These are phyloP conservation scores for Tiliacea aurago DNA, from an alignment of 2,888 invertebrate species.

Conservation along the genomic window DNA sequence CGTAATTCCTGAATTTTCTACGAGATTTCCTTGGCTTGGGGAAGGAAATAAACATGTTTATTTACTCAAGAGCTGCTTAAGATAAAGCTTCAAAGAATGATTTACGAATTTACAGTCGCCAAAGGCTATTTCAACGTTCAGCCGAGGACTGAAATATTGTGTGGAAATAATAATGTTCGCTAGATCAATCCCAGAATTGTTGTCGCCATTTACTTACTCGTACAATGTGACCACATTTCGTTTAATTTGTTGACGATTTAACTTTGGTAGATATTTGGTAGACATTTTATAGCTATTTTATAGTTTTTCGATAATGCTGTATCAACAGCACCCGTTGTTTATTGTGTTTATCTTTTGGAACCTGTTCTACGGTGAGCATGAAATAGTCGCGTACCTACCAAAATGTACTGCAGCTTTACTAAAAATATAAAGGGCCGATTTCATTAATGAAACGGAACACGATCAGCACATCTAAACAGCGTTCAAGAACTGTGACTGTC, in stretches of 20 bases:
- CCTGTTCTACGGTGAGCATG: neutral
- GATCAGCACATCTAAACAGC: too few species aligned
- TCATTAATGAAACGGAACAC: too few species aligned
- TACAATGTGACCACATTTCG: neutral
- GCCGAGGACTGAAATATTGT: neutral
- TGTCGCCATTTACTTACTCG: neutral
- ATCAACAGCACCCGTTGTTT: neutral
- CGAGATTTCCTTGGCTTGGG: conserved; percentile 60
- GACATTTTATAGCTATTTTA: conserved; percentile 1
- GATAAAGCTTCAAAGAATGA: conserved; percentile 7
- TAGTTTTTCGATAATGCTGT: conserved; percentile 1
- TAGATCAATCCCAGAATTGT: neutral
- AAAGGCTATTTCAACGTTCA: neutral
- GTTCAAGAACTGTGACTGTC: too few species aligned
- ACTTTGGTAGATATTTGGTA: neutral
- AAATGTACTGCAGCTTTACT: neutral
- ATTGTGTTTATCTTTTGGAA: neutral
- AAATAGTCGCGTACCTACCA: neutral
- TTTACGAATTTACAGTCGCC: neutral
- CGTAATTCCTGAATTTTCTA: conserved; percentile 69
- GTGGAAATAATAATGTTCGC: neutral
- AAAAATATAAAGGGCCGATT: too few species aligned
- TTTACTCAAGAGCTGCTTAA: conserved; percentile 48
- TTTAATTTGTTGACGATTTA: neutral
- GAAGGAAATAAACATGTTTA: conserved; percentile 54